Evolutionary conservation across 1,140 invertebrate species (phyloP).

Genomic region (Monomorium pharaonis): DNA sequence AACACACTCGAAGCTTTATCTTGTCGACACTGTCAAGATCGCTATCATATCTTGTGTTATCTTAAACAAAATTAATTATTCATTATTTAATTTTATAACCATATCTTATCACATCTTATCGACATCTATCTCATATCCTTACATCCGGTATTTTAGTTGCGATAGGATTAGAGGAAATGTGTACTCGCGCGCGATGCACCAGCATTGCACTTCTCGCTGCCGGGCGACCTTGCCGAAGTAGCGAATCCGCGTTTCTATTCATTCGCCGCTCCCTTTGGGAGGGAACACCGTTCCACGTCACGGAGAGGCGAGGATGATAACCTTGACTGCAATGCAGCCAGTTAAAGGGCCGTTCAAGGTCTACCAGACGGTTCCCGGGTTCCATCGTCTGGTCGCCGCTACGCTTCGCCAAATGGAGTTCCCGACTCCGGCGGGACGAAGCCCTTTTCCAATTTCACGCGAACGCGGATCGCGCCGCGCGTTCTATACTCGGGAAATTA

Average conservation of each 20-base stretch:
- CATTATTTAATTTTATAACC: not conserved
- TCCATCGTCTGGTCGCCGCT: constrained; percentile 65
- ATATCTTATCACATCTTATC: not conserved
- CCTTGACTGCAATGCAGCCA: constrained; percentile 72
- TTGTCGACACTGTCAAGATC: not conserved
- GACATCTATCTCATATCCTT: not conserved
- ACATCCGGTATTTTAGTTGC: not conserved
- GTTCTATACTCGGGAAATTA: constrained; percentile 61
- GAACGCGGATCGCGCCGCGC: constrained; percentile 26
- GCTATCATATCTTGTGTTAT: not conserved
- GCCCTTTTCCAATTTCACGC: constrained; percentile 66
- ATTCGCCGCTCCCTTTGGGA: constrained; percentile 50
- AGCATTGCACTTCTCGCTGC: not conserved
- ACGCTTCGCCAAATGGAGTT: constrained; percentile 68
- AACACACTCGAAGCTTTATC: not conserved
- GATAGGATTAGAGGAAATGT: not conserved
- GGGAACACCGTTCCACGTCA: constrained; percentile 48
- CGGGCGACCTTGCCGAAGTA: constrained; percentile 66
- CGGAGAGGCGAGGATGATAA: constrained; percentile 71
- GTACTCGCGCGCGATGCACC: not conserved
- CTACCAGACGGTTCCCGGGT: constrained; percentile 68
- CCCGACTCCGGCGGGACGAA: constrained; percentile 57
- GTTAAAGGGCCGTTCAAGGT: constrained; percentile 78
- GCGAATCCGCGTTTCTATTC: constrained; percentile 71
- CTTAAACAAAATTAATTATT: not conserved